Base-by-base conservation (phyloP, 2,113 vertebrate species). In the Burhinus bistriatus region DNA sequence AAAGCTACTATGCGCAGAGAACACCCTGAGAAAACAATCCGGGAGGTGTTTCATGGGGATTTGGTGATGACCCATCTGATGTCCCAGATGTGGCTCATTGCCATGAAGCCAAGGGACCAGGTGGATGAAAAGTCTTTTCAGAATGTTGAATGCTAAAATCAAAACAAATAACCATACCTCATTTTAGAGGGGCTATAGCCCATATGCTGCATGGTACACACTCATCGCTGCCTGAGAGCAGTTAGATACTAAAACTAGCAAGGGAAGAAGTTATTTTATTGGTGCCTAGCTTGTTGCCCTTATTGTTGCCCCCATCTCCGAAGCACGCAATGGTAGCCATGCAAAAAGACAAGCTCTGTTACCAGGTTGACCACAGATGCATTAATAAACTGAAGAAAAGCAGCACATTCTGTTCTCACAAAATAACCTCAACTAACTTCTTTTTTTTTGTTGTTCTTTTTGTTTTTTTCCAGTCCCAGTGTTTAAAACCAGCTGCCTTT, bases 401-500 rank as follows among this genome's bases (percentile, higher is more conserved):
- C 42, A 76, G n/a, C 32, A 76, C 27, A 58, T 30, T 61, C 47
- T 83, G n/a, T 61, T 69, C 70, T 57, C 44, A 76, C 40, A 81
- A 87, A 93, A 9, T 32, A 38, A 40, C 18, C 38, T 51, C n/a
- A 45, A 73, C 26, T 76, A 58, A 42, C 15, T n/a, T n/a, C 65
- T 57, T 58, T 11, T 17, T 61, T n/a, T 18, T 7, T 40, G 34
- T 11, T 12, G 21, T 69, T 32, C 44, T 21, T 52, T 22, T 69
- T 42, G 16, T 9, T 15, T 6, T 22, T 10, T 3, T 16, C 17
- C n/a, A 70, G 26, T 40, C 47, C 19, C 44, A 38, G 8, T 27
- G 38, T 84, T 90, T 87, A 64, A 96, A 93, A 57, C 42, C 73
- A 92, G 78, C 54, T 92, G 49, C 58, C 81, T 51, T 76, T 57